These are phyloP conservation scores for Xiphorhynchus elegans DNA, from an alignment of 2,113 vertebrate species.

Conservation along the genomic window DNA sequence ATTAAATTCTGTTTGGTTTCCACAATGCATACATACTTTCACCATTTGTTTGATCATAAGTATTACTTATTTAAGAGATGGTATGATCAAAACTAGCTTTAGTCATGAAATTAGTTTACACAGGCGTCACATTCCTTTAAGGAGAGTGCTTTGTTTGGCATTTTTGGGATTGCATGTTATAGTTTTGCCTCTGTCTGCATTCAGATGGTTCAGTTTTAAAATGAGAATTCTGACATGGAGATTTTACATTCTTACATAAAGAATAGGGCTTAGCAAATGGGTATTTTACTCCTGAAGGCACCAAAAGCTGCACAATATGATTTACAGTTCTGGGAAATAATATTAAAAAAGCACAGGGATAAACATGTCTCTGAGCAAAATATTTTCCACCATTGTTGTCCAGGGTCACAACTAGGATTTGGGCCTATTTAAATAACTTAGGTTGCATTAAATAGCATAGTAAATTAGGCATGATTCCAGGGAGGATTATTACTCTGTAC, in stretches of 20 bases:
- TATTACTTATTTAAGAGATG: slow-evolving; percentile 35
- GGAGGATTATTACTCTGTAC: not conserved
- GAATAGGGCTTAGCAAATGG: not conserved
- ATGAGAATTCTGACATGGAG: not conserved
- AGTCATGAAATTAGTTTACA: not conserved
- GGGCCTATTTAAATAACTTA: not conserved
- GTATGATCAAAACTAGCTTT: slow-evolving; percentile 27
- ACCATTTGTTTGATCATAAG: slow-evolving; percentile 1
- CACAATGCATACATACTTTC: not conserved
- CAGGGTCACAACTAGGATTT: not conserved
- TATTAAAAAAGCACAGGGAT: not conserved
- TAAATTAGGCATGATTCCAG: not conserved
- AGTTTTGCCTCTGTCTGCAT: not conserved
- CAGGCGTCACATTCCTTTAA: not conserved
- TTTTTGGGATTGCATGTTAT: not conserved
- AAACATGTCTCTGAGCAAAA: not conserved
- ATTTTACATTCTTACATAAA: not conserved
- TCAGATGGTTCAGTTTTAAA: not conserved
- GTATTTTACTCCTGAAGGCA: not conserved
- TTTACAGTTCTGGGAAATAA: not conserved
- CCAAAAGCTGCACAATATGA: not conserved
- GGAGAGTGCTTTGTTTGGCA: not conserved
- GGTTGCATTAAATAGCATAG: not conserved
- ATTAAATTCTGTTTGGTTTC: slow-evolving; percentile 17
- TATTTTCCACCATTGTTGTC: not conserved